Conservation (phyloP, 2,888 invertebrate species). For the Drosophila borealis region DNA sequence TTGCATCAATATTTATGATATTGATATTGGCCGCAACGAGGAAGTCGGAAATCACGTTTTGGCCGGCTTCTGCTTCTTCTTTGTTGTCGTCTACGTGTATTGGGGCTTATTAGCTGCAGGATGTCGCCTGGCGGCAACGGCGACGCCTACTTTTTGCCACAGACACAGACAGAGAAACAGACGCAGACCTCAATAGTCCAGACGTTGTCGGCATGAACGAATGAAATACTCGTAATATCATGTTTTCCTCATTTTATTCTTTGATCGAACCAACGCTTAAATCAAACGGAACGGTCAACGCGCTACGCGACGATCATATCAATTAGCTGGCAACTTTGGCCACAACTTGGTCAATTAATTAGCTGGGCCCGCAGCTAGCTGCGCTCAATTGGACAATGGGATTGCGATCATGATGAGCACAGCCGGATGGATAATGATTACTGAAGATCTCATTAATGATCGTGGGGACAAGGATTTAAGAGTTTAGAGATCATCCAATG, state of each 20-base stretch:
- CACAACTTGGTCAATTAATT: constrained; percentile 48
- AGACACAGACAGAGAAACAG: constrained; percentile 32
- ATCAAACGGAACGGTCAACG: constrained; percentile 75
- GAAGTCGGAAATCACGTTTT: constrained; percentile 78
- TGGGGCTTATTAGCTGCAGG: constrained; percentile 72
- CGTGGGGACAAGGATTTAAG: constrained; percentile 1
- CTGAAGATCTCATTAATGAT: constrained; percentile 6
- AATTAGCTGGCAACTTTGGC: constrained; percentile 55
- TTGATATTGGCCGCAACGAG: constrained; percentile 63
- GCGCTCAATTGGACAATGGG: constrained; percentile 10
- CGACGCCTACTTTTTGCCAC: constrained; percentile 74
- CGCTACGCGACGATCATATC: constrained; percentile 69
- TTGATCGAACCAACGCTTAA: constrained; percentile 35
- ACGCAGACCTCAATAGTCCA: constrained; percentile 34
- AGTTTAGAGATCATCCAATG: not conserved
- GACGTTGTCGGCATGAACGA: constrained; percentile 56
- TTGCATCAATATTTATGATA: constrained; percentile 71
- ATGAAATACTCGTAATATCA: constrained; percentile 64
- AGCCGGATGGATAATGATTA: constrained; percentile 11
- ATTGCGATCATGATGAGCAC: constrained; percentile 6
- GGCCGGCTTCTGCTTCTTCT: constrained; percentile 26
- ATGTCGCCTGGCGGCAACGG: constrained; percentile 54
- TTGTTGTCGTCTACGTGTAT: constrained; percentile 45
- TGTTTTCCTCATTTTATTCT: constrained; percentile 11
- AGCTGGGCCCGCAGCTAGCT: constrained; percentile 18